These are phyloP conservation scores for Heliconius ethilla DNA, from an alignment of 2,888 invertebrate species.

Conservation along the genomic window DNA sequence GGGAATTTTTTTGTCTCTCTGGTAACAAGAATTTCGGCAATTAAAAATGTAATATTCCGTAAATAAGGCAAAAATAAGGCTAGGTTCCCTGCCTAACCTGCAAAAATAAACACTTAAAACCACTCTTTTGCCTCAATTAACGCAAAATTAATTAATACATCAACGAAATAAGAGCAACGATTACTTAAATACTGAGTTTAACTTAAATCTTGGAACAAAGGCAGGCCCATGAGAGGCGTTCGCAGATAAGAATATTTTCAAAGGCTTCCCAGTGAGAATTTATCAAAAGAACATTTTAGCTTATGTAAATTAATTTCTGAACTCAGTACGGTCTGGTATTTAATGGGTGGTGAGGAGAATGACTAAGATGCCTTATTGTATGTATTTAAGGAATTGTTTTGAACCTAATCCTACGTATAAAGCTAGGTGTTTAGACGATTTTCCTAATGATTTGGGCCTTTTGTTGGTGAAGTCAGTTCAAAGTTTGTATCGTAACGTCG, in stretches of 20 bases:
- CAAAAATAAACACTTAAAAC: not conserved
- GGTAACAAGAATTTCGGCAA: no score
- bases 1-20: no score
- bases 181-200: conserved; percentile 59
- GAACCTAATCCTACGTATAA: conserved; percentile 43
- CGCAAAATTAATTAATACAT: conserved; percentile 50
- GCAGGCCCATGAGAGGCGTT: conserved; percentile 52
- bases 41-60: not conserved
- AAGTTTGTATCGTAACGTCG: not conserved
- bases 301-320: conserved; percentile 75
- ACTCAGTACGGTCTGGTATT: conserved; percentile 62
- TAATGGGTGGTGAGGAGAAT: conserved; percentile 57
- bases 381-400: conserved; percentile 53
- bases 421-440: conserved; percentile 23
- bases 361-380: conserved; percentile 55
- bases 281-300: conserved; percentile 69
- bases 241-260: conserved; percentile 61
- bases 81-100: no score
- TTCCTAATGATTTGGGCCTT: not conserved
- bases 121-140: conserved; percentile 32
- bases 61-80: no score
- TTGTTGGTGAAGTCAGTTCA: not conserved
- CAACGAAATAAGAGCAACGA: conserved; percentile 53
- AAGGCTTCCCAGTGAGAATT: conserved; percentile 56
- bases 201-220: conserved; percentile 65